Evolutionary conservation across 1,140 invertebrate species (phyloP), one percentile per base, ranked within the genome.

Genomic region (Drosophila tristis): DNA sequence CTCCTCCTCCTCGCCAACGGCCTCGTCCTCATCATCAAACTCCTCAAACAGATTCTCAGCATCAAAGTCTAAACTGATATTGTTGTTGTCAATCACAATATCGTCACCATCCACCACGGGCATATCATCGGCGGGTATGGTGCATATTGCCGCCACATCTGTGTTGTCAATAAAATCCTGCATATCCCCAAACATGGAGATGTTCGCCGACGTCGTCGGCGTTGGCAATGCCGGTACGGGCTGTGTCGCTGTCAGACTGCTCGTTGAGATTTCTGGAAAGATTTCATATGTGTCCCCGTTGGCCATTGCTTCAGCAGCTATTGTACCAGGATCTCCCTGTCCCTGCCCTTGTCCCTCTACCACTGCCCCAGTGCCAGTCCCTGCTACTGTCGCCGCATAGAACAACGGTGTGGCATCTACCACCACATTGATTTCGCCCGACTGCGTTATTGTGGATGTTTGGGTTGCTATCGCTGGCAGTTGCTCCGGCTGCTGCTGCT

Each of bases 1-100:
- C 2, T 71, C 67, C 51, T 66, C 79, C 5, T 79, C 85, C 7
- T 75, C 74, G 15, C 67, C 77, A 6, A 54, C 53, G 4, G 43
- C 56, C 9, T 85, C 89, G 0, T 80, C 84, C n/a, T 86, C 80
- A 6, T 86, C 86, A 8, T 91, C 90, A 13, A 91, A 91, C 13
- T 91, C 90, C 23, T 87, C 86, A 13, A 91, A 91, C 7, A 91
- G 50, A 42, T 86, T 87, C 53, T 91, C 90, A 9, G 82, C 80
- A 78, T 90, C 89, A 71, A 91, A 91, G 31, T 90, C 90, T 20
- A 87, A 29, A 15, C 79, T 89, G 5, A 90, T 90, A 55, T 91
- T 90, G 39, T 90, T 90, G 16, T 90, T 90, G 63, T 90, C 85
- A 8, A 90, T 90, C 13, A 89, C 84, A 56, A 89, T 84, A 35